Evolutionary conservation across 2,888 invertebrate species (phyloP), one percentile per base, ranked within the genome.

Genomic region (Stenurella melanura): DNA sequence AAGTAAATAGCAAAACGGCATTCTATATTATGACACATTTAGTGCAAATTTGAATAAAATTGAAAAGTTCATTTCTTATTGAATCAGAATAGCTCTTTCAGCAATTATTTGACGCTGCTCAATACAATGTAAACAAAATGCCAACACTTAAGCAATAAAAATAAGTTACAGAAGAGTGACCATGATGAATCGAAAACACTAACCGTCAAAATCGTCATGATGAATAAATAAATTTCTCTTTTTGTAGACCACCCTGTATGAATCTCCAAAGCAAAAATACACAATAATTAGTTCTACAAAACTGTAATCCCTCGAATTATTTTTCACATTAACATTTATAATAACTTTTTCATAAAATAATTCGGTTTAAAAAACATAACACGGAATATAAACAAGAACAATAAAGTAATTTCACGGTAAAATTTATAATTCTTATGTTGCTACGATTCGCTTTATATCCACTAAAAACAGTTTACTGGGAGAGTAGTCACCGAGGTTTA

Each of bases 391-490:
- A 81, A 80, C 81, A 80, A 75, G 81, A 81, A 81, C 79, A 81
- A 81, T 81, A 78, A 79, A 80, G 78, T 78, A 79, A 81, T 81
- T 81, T 81, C 81, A 81, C 79, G 81, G 73, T 78, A 73, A 79
- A 79, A 79, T 78, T 78, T 77, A 74, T 77, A 79, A 81, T 79
- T 79, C 77, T 74, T 74, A 56, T 56, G 67, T 54, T 42, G 66
- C 34, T 50, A 57, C 57, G 56, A 56, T 17, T 57, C 42, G 26
- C 42, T 70, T 42, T 60, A 42, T 38, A 60, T 60, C 60, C 38
- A 63, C 38, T 60, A 38, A 42, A 54, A 63, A 61, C 72, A 42
- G 63, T 63, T 72, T 58, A 72, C 50, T 54, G 63, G 54, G 30
- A 72, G 19, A 67, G 67, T 18, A 67, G 54, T n/a, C 67, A 67